Base-by-base conservation (phyloP, 2,888 invertebrate genomes). In the Himalopsyche japonica region DNA sequence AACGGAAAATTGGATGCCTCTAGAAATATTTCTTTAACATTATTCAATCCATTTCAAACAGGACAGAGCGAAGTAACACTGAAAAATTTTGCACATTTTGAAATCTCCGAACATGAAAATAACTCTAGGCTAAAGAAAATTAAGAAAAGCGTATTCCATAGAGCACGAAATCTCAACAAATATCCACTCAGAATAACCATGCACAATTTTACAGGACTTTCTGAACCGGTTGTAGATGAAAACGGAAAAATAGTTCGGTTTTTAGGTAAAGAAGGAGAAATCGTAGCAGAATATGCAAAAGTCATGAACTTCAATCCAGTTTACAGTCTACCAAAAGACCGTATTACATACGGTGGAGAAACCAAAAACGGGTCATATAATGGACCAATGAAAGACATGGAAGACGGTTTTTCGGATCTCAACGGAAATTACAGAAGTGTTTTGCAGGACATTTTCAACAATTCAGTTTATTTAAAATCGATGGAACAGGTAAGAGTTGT, bases 301-400 rank as follows among this genome's bases (percentile, higher is more conserved):
- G 48, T 80, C 8, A 47, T 86, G 48, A 86, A 86, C 24, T 86
- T 84, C 47, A 85, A 70, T 20, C 86, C 86, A 27, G 49, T 86
- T n/a, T 86, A 86, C 34, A 79, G 80, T 10, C 32, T 82, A 15
- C 84, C 82, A 8, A 79, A 81, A 32, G 82, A 84, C 47, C 80
- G 82, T n/a, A 64, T 80, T 10, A 15, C 20, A 18, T 84, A 84
- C n/a, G 86, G 84, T 10, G 82, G 82, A 1, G 20, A 37, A 24
- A 80, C 30, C 4, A 8, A 76, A 3, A 83, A 85, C 37, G 86
- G 84, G 12, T 70, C 80, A 3, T n/a, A 82, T 0, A 80, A 49
- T 6, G 84, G 84, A 6, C 76, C 82, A 18, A 34, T 82, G 32
- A 77, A 79, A 57, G 86, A 85, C 15, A 37, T 84, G 12, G 84